A percentile compares a stretch with the other conserved stretches of the same genome.
These are phyloP conservation scores for Heteropelma amictum DNA, from an alignment of 2,888 invertebrate genomes.

Conservation along the genomic window DNA sequence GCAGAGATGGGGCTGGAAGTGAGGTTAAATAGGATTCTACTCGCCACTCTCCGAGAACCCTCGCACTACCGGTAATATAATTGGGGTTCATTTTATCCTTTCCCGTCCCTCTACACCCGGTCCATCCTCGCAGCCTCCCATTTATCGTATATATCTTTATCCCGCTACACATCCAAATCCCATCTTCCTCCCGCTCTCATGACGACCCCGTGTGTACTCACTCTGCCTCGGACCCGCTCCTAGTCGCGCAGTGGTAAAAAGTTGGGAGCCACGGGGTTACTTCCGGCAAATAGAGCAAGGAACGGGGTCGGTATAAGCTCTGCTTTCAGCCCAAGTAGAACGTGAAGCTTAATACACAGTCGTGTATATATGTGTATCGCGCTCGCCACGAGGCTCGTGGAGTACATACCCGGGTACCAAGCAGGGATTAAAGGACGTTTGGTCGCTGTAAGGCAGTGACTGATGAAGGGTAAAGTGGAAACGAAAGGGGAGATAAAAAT, in stretches of 20 bases:
- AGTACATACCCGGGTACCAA: not conserved
- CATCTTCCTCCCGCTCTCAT: not conserved
- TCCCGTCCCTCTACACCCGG: conserved; percentile 43
- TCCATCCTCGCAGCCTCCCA: conserved; percentile 14
- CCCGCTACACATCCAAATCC: not conserved
- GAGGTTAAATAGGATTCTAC: conserved; percentile 68
- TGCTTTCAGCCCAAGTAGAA: conserved; percentile 19
- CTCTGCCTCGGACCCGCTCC: not conserved
- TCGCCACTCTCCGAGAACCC: conserved; percentile 56
- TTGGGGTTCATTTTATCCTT: conserved; percentile 67
- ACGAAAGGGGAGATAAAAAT: conserved; percentile 17
- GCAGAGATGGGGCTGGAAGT: conserved; percentile 56
- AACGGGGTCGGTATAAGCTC: conserved; percentile 38
- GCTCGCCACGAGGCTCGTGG: conserved; percentile 1
- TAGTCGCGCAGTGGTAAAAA: conserved; percentile 7
- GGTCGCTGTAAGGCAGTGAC: conserved; percentile 3
- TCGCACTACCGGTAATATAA: conserved; percentile 65
- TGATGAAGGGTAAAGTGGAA: conserved; percentile 7
- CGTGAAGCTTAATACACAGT: not conserved
- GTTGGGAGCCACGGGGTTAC: conserved; percentile 35
- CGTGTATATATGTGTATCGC: conserved; percentile 11
- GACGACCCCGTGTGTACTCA: conserved; percentile 1
- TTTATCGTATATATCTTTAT: not conserved
- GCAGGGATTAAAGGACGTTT: conserved; percentile 15
- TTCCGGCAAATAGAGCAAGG: conserved; percentile 47